Evolutionary conservation across 1,140 invertebrate genomes (phyloP), one percentile per base, ranked within the genome.

Genomic region (Drosophila dunni): DNA sequence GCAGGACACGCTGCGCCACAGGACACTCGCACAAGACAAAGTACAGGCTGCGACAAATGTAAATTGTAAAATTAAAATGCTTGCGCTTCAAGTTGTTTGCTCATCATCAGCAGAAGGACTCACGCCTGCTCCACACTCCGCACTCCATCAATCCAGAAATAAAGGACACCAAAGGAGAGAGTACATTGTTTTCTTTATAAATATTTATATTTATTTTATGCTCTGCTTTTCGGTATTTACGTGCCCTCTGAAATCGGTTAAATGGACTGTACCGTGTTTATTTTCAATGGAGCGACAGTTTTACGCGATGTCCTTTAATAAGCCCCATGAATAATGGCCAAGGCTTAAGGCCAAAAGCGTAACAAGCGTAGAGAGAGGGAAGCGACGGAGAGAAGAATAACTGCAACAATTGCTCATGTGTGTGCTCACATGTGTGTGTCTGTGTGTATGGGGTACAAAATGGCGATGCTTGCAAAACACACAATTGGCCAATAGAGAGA

Each of bases 141-240:
- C 11, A 10, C 40, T 29, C 24, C 24, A 29, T 29, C 24, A 29
- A 29, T 4, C 24, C 24, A 29, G 6, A 29, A 29, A 29, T 4
- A 29, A 29, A 46, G n/a, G n/a, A 51, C 17, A 64, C 44, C 54
- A 38, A 15, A 81, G 71, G 64, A 84, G 34, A 24, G 53, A 20
- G 24, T 29, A 56, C 85, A 84, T 89, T 89, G 78, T 84, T 89
- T 70, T 84, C 81, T 68, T 75, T 78, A 75, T 69, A 89, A 89
- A 89, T 89, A 90, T 89, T 89, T 89, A 75, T 81, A 84, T 89
- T 89, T 89, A 75, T 81, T 89, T 88, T 80, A 67, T 75, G 69
- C 69, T 81, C 53, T 46, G 65, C 46, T 50, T 76, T 65, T 48
- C 24, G 24, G 24, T 29, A 29, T 29, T 29, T 29, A 29, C 24